Evolutionary conservation across 30 jellyfish, hydroid and myxozoan genomes (phyloP).

Genomic region (Catostylus mosaicus): DNA sequence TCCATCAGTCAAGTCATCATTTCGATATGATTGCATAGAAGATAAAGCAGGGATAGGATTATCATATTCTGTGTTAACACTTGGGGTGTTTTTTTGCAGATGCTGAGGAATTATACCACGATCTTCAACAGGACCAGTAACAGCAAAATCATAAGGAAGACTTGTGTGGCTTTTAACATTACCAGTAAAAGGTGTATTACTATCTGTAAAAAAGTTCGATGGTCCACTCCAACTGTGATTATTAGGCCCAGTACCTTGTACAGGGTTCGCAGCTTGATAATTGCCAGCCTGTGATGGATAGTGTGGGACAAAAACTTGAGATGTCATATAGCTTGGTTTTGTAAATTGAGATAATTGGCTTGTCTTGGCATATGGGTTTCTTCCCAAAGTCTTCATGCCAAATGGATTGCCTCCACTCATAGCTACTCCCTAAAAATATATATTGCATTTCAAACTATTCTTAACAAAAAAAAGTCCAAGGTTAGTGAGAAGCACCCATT

Average conservation of each 20-base stretch:
- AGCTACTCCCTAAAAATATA: constrained; percentile 13
- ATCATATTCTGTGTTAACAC: background rate
- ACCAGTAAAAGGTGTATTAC: background rate
- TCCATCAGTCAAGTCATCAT: too few relatives aligned
- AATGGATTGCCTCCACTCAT: constrained; percentile 19
- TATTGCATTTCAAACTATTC: background rate
- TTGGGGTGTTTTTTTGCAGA: background rate
- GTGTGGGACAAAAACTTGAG: background rate
- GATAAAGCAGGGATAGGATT: background rate
- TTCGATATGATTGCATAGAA: background rate
- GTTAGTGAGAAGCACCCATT: too few relatives aligned
- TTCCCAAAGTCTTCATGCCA: constrained; percentile 42
- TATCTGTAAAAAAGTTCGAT: background rate
- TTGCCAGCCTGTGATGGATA: background rate
- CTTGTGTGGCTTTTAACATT: background rate
- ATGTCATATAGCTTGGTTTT: background rate
- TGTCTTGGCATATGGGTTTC: constrained; percentile 33
- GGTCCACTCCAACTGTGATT: constrained; percentile 57
- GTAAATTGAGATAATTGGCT: background rate
- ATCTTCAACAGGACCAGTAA: background rate
- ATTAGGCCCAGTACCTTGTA: constrained; percentile 2
- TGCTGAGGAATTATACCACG: background rate
- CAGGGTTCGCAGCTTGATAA: background rate
- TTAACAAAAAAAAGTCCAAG: background rate
- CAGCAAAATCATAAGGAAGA: constrained; percentile 3